These are phyloP conservation scores for Diplazon laetatorius DNA, from an alignment of 2,888 invertebrate species.

Conservation along the genomic window DNA sequence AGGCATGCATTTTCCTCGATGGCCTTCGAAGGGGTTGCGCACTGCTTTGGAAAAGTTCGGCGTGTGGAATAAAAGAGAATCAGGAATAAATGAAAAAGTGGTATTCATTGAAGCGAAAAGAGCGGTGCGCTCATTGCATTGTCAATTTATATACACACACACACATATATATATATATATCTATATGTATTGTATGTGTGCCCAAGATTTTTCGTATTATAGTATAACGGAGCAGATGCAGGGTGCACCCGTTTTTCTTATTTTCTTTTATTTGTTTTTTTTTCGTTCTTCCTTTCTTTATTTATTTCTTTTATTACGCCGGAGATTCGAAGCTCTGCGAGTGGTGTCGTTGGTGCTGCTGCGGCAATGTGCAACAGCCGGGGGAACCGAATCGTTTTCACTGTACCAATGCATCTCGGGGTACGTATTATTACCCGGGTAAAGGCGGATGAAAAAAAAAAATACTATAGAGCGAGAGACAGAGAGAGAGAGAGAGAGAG, in stretches of 20 bases:
- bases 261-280: too few species aligned
- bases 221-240: constrained; percentile 64
- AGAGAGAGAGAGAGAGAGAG: too few species aligned
- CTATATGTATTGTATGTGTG: too few species aligned
- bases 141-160: constrained; percentile 40
- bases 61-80: constrained; percentile 24
- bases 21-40: constrained; percentile 53
- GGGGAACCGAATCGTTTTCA: constrained; percentile 62
- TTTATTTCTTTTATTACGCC: constrained; percentile 66
- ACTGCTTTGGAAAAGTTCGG: constrained; percentile 47
- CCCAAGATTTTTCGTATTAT: constrained; percentile 48
- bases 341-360: constrained; percentile 1
- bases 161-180: too few species aligned
- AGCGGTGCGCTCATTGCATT: constrained; percentile 55
- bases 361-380: constrained; percentile 48
- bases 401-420: constrained; percentile 40
- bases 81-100: constrained; percentile 29
- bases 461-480: too few species aligned
- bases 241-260: constrained; percentile 60
- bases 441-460: constrained; percentile 45
- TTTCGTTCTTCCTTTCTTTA: too few species aligned
- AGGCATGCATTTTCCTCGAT: constrained; percentile 44
- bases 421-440: constrained; percentile 58
- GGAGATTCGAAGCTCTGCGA: constrained; percentile 59
- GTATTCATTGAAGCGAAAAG: constrained; percentile 58